Evolutionary conservation across 1,140 invertebrate genomes (phyloP), one percentile per base, ranked within the genome.

Genomic region (Drosophila santomea): DNA sequence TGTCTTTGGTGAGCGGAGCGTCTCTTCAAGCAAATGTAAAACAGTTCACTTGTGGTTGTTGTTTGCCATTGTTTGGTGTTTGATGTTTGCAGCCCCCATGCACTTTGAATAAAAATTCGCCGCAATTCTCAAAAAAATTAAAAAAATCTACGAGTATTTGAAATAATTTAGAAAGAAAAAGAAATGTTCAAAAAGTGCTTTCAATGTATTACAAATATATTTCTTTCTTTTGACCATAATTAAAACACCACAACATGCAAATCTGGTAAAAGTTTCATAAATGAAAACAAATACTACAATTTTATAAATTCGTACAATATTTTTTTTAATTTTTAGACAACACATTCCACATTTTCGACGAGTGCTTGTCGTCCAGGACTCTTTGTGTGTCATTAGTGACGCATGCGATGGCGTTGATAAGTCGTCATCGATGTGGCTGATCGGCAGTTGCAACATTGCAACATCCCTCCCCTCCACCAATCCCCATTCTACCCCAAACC

Each of bases 21-120:
- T 50, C 62, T 59, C 28, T 62, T 25, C 44, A 47, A 25, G 39
- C 59, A 68, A 86, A 89, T 88, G 80, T 86, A 88, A 86, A 86
- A 83, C 72, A 86, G 79, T 86, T 86, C 76, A 89, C 28, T 50
- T 50, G 20, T 32, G 44, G 43, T 59, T 25, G 63, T 78, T 79
- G 77, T 38, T 86, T 60, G 51, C 63, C 48, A 48, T 59, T 60
- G 50, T 52, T 56, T 45, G 41, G 20, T 11, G 45, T 39, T 62
- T 69, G 64, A 63, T 71, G 64, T 72, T 56, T 56, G 71, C 39
- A 59, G 60, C 36, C 60, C 25, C 12, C 8, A 17, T 60, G 36
- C 60, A 62, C 60, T 62, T 2, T 23, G 38, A 36, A 35, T 17
- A 51, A 51, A 52, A 17, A 11, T 2, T 45, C 1, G n/a, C 2